These are phyloP conservation scores for Schlechtendalia chinensis DNA, from an alignment of 1,140 invertebrate genomes.

Conservation along the genomic window DNA sequence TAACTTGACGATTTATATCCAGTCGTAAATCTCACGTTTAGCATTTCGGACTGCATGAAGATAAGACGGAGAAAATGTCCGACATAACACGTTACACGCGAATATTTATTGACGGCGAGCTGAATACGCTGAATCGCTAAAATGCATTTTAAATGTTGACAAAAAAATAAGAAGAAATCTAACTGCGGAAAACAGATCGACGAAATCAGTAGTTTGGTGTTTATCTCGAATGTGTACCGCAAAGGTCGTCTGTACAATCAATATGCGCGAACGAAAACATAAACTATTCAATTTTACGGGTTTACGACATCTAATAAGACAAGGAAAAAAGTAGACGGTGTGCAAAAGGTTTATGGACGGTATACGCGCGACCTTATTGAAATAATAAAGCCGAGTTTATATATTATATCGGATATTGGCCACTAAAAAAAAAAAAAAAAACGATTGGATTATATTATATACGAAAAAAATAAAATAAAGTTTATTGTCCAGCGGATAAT, in stretches of 20 bases:
- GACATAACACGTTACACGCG: not conserved
- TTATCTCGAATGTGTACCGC: not conserved
- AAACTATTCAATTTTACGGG: not conserved
- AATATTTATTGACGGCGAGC: not conserved
- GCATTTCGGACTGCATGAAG: not conserved
- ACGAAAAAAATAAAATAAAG: not conserved
- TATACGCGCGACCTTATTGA: not conserved
- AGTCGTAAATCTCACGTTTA: conserved; percentile 17
- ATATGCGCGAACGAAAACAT: not conserved
- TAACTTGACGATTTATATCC: not conserved
- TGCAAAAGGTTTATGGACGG: not conserved
- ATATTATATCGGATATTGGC: not conserved
- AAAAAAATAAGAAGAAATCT: not conserved
- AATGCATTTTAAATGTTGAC: not conserved
- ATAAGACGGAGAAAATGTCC: not conserved
- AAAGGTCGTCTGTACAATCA: not conserved
- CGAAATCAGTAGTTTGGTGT: not conserved
- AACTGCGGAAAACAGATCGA: too few species aligned
- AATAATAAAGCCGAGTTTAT: conserved; percentile 12
- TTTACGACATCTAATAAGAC: not conserved
- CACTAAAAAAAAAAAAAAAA: conserved; percentile 9
- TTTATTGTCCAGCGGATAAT: too few species aligned
- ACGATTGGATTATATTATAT: conserved; percentile 5
- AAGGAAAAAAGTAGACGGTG: too few species aligned
- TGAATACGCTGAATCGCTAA: not conserved